These are phyloP conservation scores for Lutraria lutraria DNA, from an alignment of 2,888 invertebrate species.

Conservation along the genomic window DNA sequence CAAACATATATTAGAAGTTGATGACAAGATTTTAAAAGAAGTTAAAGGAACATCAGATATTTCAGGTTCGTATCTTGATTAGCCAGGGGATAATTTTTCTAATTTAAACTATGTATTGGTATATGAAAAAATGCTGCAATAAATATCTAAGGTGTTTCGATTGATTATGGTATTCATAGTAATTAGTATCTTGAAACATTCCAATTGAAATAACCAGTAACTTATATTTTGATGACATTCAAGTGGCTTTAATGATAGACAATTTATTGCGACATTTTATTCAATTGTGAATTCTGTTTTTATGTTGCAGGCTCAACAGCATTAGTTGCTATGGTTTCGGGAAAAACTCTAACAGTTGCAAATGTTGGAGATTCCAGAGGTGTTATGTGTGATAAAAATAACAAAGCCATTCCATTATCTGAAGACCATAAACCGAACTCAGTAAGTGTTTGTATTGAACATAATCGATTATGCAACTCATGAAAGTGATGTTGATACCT, in stretches of 20 bases:
- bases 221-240: too few species aligned
- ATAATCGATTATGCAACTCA: not conserved
- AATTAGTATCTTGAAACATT: too few species aligned
- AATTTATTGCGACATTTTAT: too few species aligned
- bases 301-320: constrained; percentile 93
- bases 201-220: too few species aligned
- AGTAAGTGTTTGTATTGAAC: constrained; percentile 87
- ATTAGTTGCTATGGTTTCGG: constrained; percentile 94
- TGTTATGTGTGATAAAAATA: constrained; percentile 96
- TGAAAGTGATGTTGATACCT: too few species aligned
- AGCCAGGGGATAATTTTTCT: not conserved
- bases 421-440: constrained; percentile 99
- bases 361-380: constrained; percentile 99
- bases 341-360: constrained; percentile 94
- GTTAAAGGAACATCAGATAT: constrained; percentile 92
- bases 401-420: constrained; percentile 96
- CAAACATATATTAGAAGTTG: constrained; percentile 95
- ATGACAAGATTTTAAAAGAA: constrained; percentile 92
- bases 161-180: too few species aligned
- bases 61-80: constrained; percentile 87
- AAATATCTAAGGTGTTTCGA: too few species aligned
- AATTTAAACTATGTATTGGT: too few species aligned
- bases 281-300: not conserved
- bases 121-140: too few species aligned
- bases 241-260: too few species aligned